Percentiles rank a stretch among this genome's conserved stretches.
Evolutionary conservation across 1,140 invertebrate genomes (phyloP).

Genomic region (Drosophila miranda): DNA sequence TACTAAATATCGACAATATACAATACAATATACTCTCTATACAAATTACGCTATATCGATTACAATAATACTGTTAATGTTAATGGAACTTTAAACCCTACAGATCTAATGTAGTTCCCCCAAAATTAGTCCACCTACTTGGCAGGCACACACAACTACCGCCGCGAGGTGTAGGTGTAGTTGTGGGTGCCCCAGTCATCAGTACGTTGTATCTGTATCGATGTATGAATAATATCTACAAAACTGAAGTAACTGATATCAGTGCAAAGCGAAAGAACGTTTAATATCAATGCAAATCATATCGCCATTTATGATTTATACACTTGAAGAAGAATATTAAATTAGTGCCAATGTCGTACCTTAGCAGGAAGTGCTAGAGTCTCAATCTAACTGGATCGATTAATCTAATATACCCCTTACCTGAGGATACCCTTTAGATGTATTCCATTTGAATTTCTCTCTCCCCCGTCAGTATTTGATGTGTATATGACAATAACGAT

Average conservation of each 20-base stretch:
- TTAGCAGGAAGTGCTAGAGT: conserved; percentile 22
- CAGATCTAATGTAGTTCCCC: conserved; percentile 31
- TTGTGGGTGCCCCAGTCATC: conserved; percentile 36
- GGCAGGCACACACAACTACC: neutral
- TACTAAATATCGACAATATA: conserved; percentile 62
- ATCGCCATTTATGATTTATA: conserved; percentile 46
- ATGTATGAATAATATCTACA: conserved; percentile 45
- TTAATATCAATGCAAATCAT: conserved; percentile 65
- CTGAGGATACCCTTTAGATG: neutral
- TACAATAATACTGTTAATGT: conserved; percentile 36
- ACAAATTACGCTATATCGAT: conserved; percentile 33
- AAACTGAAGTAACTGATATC: conserved; percentile 68
- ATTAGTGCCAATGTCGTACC: conserved; percentile 71
- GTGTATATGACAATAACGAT: conserved; percentile 46
- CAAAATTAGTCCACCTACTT: conserved; percentile 23
- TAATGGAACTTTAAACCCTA: conserved; percentile 40
- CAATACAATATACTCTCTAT: conserved; percentile 41
- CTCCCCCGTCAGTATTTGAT: conserved; percentile 14
- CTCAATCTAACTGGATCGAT: neutral
- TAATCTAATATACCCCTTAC: too few relatives aligned
- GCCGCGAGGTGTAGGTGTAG: conserved; percentile 15
- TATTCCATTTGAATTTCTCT: conserved; percentile 18
- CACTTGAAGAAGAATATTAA: conserved; percentile 20
- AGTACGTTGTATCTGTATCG: conserved; percentile 45
- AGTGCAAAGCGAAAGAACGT: conserved; percentile 62